phyloP scores from a whole-genome alignment of 2,888 invertebrate species.

The Balanococcus diminutus region DNA sequence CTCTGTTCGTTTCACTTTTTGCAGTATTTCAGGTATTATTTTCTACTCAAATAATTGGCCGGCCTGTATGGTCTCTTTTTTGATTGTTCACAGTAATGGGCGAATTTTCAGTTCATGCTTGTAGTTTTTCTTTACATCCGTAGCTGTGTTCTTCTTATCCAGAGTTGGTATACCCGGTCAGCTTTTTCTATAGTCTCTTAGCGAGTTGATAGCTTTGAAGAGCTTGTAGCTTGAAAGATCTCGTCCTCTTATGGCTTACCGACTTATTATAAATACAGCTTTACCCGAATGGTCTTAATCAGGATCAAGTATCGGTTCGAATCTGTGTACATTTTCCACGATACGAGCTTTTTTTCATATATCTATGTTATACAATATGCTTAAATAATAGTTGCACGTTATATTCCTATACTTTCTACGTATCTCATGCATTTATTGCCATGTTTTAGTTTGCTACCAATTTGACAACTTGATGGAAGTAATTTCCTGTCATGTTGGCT shows the following conservation, averaged over 20 bases:
- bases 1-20: constrained; percentile 50
- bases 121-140: neutral
- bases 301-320: neutral
- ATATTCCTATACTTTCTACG: neutral
- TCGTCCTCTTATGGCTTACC: constrained; percentile 1
- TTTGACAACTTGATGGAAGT: neutral
- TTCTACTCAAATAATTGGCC: constrained; percentile 27
- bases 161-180: neutral
- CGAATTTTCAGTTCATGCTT: constrained; percentile 29
- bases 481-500: neutral
- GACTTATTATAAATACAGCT: neutral
- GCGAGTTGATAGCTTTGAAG: constrained; percentile 14
- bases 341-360: neutral
- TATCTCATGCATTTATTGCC: neutral
- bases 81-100: constrained; percentile 24
- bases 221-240: neutral
- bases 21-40: constrained; percentile 51
- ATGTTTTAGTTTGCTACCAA: neutral
- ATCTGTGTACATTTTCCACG: neutral
- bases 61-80: neutral
- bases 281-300: neutral
- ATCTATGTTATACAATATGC: neutral
- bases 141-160: constrained; percentile 25
- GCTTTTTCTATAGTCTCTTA: neutral
- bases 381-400: neutral